Evolutionary conservation across 2,888 invertebrate species (phyloP), one percentile per base, ranked within the genome.

Genomic region (Dryadula phaetusa): DNA sequence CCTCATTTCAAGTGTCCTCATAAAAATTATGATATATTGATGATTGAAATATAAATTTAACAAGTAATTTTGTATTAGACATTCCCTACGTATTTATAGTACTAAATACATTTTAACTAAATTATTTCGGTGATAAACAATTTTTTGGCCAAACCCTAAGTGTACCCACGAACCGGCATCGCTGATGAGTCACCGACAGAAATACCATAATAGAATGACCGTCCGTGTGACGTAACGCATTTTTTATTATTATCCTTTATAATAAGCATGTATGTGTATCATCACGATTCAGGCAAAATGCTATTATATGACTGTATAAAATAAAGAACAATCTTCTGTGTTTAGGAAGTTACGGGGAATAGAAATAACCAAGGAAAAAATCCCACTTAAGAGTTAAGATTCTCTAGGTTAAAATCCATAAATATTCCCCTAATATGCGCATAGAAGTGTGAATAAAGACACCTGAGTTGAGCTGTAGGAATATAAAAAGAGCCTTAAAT

Each of bases 141-240:
- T 46, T 8, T 6, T 16, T 40, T 25, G 64, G 18, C 32, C 22
- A 54, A 72, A 58, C 74, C 75, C 74, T 75, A 68, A 18, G 14
- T 49, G 58, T 42, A 54, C 62, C 46, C 64, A 72, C 65, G 66
- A 74, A 71, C 71, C 62, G 74, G 70, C 68, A 73, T 72, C 69
- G 70, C 64, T 70, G 60, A 66, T 82, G 80, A 79, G 69, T 81
- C 80, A 81, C 73, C 68, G 70, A 67, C 76, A 73, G 72, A 79
- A 78, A 77, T 76, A 79, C 73, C 71, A 76, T 76, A 81, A 78
- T 75, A 68, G 72, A 71, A 66, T 70, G 72, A 70, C 67, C 72
- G 68, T 72, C 65, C 62, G 61, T 65, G 67, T 71, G 73, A 70
- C 68, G 65, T 70, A 65, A 72, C 70, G 49, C 63, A 46, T 66